A percentile compares a stretch with the other conserved stretches of the same genome.
phyloP scores from a whole-genome alignment of 2,113 vertebrate genomes.

The Semnornis frantzii region DNA sequence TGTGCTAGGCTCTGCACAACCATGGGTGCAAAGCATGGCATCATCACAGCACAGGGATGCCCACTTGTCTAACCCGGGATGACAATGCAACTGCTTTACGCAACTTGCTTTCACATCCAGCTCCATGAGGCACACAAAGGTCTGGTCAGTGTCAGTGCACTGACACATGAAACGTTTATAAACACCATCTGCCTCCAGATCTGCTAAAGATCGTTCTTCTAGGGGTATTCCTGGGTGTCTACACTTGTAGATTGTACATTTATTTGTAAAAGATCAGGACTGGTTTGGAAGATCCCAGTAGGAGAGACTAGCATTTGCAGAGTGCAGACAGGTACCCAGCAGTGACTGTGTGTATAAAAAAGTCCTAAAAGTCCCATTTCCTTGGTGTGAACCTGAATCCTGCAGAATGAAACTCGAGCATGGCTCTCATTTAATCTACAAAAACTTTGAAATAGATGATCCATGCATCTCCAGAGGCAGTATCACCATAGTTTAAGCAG shows the following conservation, averaged over 20 bases:
- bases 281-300: neutral
- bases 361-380: neutral
- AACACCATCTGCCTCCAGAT: constrained; percentile 24
- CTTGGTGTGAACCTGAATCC: neutral
- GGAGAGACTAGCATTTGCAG: neutral
- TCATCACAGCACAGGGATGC: accelerated
- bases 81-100: neutral
- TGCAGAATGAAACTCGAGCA: neutral
- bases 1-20: neutral
- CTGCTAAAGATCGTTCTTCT: neutral
- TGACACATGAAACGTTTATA: neutral
- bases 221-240: neutral
- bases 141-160: neutral
- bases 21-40: neutral
- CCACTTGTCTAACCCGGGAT: neutral
- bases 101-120: neutral
- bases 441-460: neutral
- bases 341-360: accelerated
- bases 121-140: neutral
- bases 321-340: neutral
- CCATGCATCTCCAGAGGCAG: neutral
- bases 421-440: neutral
- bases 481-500: neutral
- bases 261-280: constrained; percentile 5
- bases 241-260: neutral